Percentiles rank a stretch among this genome's conserved stretches.
Evolutionary conservation across 2,113 vertebrate species (phyloP).

Genomic region (Gopherus evgoodei): DNA sequence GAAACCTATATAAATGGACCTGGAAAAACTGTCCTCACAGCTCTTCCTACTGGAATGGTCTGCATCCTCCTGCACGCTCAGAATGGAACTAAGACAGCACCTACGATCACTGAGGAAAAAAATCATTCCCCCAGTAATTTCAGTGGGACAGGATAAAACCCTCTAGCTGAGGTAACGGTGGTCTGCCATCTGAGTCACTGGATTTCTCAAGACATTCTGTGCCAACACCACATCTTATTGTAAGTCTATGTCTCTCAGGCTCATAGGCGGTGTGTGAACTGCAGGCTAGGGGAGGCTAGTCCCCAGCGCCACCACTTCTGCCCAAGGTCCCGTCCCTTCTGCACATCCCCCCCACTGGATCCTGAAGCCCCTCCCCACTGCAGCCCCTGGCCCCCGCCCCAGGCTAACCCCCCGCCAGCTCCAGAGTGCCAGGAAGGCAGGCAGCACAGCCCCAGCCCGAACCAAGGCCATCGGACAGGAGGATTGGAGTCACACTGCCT

Average conservation of each 20-base stretch:
- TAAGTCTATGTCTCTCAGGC: neutral
- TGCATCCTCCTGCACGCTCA: neutral
- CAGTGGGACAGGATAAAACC: neutral
- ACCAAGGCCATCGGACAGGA: too few relatives aligned
- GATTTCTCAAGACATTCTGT: neutral
- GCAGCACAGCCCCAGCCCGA: too few relatives aligned
- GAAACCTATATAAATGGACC: neutral
- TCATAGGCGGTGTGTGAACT: neutral
- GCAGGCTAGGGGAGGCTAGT: too few relatives aligned
- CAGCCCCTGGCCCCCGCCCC: too few relatives aligned
- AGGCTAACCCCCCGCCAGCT: too few relatives aligned
- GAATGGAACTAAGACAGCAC: neutral
- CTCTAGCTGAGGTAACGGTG: neutral
- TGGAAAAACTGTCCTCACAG: neutral
- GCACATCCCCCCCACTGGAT: too few relatives aligned
- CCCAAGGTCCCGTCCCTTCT: too few relatives aligned
- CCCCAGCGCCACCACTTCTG: too few relatives aligned
- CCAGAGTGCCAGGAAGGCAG: too few relatives aligned
- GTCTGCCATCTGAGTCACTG: neutral
- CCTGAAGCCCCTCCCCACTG: too few relatives aligned
- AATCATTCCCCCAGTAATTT: neutral
- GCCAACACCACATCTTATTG: neutral
- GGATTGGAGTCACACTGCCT: too few relatives aligned
- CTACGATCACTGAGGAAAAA: neutral
- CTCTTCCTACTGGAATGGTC: neutral